Conservation (phyloP, 2,888 invertebrate genomes). For the Creontiades dilutus region DNA sequence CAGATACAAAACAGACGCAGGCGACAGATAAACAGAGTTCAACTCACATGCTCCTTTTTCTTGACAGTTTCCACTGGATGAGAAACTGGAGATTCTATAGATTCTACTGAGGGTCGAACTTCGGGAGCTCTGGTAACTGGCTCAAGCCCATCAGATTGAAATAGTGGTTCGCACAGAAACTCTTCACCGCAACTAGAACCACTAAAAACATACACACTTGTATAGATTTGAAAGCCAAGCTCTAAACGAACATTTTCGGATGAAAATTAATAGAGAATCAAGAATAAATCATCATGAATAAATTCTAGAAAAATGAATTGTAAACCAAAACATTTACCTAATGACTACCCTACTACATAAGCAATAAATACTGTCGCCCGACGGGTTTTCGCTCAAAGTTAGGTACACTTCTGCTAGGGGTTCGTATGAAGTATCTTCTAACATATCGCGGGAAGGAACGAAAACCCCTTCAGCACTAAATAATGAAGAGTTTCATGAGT, state of each 20-base stretch:
- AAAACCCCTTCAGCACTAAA: background rate
- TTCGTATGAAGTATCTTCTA: constrained; percentile 78
- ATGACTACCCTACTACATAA: constrained; percentile 86
- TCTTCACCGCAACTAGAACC: constrained; percentile 56
- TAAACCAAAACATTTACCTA: constrained; percentile 80
- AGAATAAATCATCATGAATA: background rate
- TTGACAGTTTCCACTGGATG: constrained; percentile 65
- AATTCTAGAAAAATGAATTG: background rate
- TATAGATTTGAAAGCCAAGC: constrained; percentile 26
- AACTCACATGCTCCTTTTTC: constrained; percentile 73
- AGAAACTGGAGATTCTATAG: constrained; percentile 74
- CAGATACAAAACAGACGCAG: too few relatives aligned
- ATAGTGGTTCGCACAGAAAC: constrained; percentile 6
- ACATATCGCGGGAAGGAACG: constrained; percentile 70
- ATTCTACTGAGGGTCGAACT: constrained; percentile 74
- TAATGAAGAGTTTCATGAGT: background rate
- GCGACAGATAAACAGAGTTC: background rate
- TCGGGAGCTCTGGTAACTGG: background rate
- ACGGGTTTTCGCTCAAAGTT: constrained; percentile 79
- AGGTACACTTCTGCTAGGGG: constrained; percentile 84
- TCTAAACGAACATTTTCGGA: background rate
- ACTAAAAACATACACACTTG: background rate
- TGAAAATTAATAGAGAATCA: background rate
- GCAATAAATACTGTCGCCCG: constrained; percentile 83
- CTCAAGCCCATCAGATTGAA: constrained; percentile 18